Evolutionary conservation across 2,797 vertebrate genomes (phyloP).

Genomic region (Emys orbicularis): DNA sequence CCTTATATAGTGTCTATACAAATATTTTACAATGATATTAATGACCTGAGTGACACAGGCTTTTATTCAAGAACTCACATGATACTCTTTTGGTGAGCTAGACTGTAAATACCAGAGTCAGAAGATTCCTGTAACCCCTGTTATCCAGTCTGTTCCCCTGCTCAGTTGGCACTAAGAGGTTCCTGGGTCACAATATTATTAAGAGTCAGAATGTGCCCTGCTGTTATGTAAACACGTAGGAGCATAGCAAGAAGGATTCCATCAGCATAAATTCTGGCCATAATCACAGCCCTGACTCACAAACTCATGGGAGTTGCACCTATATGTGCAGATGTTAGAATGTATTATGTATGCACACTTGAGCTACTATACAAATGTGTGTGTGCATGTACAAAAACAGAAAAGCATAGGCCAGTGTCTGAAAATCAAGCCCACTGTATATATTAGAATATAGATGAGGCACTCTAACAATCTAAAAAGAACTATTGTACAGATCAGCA

Average conservation of each 20-base stretch:
- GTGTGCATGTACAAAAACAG: not conserved
- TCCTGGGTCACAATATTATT: not conserved
- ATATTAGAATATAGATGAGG: not conserved
- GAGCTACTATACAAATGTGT: not conserved
- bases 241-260: not conserved
- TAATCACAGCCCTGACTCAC: not conserved
- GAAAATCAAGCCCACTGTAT: not conserved
- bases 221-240: not conserved
- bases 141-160: not conserved
- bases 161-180: not conserved
- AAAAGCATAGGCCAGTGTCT: not conserved
- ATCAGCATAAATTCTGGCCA: not conserved
- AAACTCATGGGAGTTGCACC: not conserved
- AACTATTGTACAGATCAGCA: not conserved
- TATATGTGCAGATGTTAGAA: not conserved
- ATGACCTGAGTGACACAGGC: not conserved
- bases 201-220: not conserved
- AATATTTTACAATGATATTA: not conserved
- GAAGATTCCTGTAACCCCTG: not conserved
- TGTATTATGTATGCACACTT: not conserved
- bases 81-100: not conserved
- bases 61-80: not conserved
- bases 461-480: not conserved
- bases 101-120: not conserved
- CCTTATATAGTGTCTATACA: not conserved